These are phyloP conservation scores for Glomeris maerens DNA, from an alignment of 1,140 invertebrate species.

Conservation along the genomic window DNA sequence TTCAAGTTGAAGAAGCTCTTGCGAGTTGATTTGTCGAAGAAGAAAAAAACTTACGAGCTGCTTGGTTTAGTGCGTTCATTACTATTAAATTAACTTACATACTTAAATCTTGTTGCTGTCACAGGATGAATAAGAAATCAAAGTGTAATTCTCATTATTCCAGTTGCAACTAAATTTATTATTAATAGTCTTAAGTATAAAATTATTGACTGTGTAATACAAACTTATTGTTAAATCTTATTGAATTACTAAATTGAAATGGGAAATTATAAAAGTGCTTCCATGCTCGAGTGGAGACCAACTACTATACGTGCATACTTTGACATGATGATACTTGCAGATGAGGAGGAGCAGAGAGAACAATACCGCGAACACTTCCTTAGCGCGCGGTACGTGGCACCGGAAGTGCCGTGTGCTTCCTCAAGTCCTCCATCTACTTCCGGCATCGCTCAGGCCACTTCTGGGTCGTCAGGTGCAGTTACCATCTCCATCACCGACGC, in stretches of 20 bases:
- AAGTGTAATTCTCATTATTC: no score
- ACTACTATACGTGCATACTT: not conserved
- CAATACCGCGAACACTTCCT: not conserved
- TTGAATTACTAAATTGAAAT: not conserved
- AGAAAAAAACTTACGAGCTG: not conserved
- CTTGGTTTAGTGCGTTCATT: not conserved
- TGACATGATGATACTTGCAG: slow-evolving; percentile 3
- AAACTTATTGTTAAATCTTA: not conserved
- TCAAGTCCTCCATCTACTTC: no score
- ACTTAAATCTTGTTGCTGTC: no score
- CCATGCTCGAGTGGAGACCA: not conserved
- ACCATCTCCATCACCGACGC: not conserved
- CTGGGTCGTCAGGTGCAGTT: not conserved
- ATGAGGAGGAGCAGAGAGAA: not conserved
- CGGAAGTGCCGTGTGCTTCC: no score
- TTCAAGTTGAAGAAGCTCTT: not conserved
- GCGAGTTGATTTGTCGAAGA: not conserved
- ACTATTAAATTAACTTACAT: no score
- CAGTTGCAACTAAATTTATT: not conserved
- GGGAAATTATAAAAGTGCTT: not conserved
- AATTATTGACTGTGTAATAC: not conserved
- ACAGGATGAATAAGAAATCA: no score
- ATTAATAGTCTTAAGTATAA: not conserved
- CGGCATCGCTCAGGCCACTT: no score
- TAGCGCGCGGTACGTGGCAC: no score